phyloP scores from a whole-genome alignment of 1,140 invertebrate species.

The Saccostrea glomerata region DNA sequence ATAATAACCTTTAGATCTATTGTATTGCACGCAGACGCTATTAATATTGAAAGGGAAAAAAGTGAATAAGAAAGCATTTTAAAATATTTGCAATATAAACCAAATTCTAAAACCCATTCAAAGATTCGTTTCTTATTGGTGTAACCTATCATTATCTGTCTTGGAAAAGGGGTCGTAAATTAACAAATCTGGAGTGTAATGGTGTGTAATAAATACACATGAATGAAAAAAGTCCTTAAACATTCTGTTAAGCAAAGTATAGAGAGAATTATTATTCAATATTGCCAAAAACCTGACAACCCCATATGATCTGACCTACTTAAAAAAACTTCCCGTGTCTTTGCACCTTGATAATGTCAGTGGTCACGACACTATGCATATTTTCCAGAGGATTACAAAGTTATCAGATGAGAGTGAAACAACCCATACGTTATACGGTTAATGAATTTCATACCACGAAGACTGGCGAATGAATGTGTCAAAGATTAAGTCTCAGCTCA shows the following conservation, averaged over 20 bases:
- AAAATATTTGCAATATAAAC: constrained; percentile 29
- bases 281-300: background rate
- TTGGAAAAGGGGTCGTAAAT: background rate
- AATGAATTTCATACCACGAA: background rate
- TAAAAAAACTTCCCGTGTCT: background rate
- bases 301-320: background rate
- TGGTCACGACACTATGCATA: background rate
- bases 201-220: constrained; percentile 15
- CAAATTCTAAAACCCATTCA: background rate
- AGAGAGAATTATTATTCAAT: background rate
- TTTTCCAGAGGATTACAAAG: background rate
- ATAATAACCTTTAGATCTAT: background rate
- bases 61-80: background rate
- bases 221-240: background rate
- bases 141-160: background rate
- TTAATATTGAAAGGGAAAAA: background rate
- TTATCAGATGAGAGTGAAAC: background rate
- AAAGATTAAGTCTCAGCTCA: background rate
- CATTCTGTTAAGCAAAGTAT: background rate
- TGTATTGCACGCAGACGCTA: background rate
- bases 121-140: background rate
- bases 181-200: constrained; percentile 16
- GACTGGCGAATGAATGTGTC: background rate
- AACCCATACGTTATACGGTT: background rate
- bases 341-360: background rate